Base-by-base conservation (phyloP, 2,797 vertebrate species). In the Gymnopithys bicolor region DNA sequence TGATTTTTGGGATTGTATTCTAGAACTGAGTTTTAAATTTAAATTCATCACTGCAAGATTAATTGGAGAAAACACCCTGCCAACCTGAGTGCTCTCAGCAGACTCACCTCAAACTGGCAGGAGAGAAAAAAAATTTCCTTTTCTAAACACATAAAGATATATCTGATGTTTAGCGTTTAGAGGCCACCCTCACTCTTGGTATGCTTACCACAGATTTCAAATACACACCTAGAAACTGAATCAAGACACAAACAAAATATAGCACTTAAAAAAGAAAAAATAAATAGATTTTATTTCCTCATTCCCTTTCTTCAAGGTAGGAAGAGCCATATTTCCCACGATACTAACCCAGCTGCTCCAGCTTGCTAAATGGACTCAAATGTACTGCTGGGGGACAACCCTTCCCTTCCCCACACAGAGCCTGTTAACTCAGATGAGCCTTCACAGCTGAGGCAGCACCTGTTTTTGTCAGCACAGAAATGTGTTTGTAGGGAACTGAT, bases 251-350 rank as follows among this genome's bases (percentile, higher is more conserved):
- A 53, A 33, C 23, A 73, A 48, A 56, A 41, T 17, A n/a, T 4
- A 21, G 3, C 5, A 39, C 25, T n/a, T 25, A 21, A 46, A 25
- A 33, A 15, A 41, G 9, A 21, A 39, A 45, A 18, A 49, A 10
- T 30, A 22, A 9, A 3, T 4, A 5, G 7, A 13, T 0, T 24
- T 63, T 45, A 41, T 76, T 15, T 25, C 8, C 5, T 13, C 27
- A 73, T 55, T 85, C 35, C 28, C 8, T 68, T 67, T 87, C 60
- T 46, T 33, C 17, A 22, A 25, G 51, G 32, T 56, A 62, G 39
- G 39, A 84, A 45, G 5, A 78, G 16, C 13, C 11, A 0, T n/a
- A 52, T 45, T 63, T 68, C 41, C 53, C 22, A 4, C 18, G 6
- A 75, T 6, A 22, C 9, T 33, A 46, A 58, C 7, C 23, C 81